These are phyloP conservation scores for Rhadina sibilatrix DNA, from an alignment of 2,113 vertebrate species.

Conservation along the genomic window DNA sequence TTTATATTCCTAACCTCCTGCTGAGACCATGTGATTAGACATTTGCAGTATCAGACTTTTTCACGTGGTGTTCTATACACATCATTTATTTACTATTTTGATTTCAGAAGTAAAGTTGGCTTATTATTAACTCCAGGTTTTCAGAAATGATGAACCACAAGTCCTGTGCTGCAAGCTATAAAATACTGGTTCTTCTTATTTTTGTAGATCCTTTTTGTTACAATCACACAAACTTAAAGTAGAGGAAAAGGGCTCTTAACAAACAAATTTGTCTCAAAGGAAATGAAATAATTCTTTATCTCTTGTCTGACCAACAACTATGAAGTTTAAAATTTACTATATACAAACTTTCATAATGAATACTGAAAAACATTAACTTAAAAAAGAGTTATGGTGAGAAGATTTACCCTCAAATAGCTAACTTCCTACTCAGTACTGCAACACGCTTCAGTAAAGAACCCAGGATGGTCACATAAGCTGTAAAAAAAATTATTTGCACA, in stretches of 20 bases:
- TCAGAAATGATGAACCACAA: background rate
- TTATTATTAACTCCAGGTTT: background rate
- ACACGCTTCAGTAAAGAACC: fast-evolving
- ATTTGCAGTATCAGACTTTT: background rate
- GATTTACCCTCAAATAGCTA: background rate
- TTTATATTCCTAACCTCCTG: slow-evolving; percentile 6
- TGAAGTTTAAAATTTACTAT: background rate
- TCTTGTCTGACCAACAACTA: background rate
- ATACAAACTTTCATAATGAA: background rate
- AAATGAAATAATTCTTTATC: background rate
- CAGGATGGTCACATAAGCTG: background rate
- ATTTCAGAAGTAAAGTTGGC: background rate
- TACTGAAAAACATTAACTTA: background rate
- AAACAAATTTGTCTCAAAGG: background rate
- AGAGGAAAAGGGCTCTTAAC: background rate
- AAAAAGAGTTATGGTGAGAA: background rate
- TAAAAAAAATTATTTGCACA: background rate
- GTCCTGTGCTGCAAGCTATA: background rate
- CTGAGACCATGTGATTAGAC: background rate
- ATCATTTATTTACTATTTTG: slow-evolving; percentile 6
- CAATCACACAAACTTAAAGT: background rate
- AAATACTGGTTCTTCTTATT: background rate
- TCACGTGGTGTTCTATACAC: background rate
- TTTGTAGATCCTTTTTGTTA: background rate
- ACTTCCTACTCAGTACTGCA: background rate